Conservation (phyloP, 2,888 invertebrate species). For the Chaitophorus viminalis region DNA sequence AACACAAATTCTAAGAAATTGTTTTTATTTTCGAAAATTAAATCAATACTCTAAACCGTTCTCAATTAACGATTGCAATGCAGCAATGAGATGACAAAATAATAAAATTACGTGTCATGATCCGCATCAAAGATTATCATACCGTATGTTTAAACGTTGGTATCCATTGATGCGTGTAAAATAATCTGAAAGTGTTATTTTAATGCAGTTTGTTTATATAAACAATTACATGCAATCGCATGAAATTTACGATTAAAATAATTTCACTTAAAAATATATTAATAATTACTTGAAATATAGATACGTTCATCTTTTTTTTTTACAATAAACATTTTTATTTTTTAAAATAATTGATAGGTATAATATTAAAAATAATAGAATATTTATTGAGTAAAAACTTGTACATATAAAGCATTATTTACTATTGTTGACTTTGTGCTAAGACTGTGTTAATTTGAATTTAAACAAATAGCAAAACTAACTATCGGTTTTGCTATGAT, state of each 20-base stretch:
- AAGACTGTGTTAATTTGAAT: not conserved
- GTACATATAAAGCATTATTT: not conserved
- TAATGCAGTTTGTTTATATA: not conserved
- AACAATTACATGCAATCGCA: conserved; percentile 17
- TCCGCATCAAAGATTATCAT: conserved; percentile 38
- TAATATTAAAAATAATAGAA: too few species aligned
- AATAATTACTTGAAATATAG: too few species aligned
- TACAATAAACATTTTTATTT: too few species aligned
- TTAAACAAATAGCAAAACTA: not conserved
- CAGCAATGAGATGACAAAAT: conserved; percentile 43
- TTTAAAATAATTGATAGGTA: too few species aligned
- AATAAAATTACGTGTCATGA: conserved; percentile 39
- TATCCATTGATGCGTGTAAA: not conserved
- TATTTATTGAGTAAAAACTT: too few species aligned
- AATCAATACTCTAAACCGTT: conserved; percentile 15
- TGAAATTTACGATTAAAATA: not conserved
- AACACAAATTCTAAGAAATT: not conserved
- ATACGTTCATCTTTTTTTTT: not conserved
- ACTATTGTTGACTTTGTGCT: not conserved
- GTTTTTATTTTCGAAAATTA: not conserved
- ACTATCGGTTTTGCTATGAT: not conserved
- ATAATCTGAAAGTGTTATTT: not conserved
- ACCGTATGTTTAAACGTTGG: not conserved
- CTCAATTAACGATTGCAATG: conserved; percentile 18
- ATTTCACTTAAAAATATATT: not conserved